Conservation (phyloP, 2,797 vertebrate genomes). For the Petrocephalus sullivani region DNA sequence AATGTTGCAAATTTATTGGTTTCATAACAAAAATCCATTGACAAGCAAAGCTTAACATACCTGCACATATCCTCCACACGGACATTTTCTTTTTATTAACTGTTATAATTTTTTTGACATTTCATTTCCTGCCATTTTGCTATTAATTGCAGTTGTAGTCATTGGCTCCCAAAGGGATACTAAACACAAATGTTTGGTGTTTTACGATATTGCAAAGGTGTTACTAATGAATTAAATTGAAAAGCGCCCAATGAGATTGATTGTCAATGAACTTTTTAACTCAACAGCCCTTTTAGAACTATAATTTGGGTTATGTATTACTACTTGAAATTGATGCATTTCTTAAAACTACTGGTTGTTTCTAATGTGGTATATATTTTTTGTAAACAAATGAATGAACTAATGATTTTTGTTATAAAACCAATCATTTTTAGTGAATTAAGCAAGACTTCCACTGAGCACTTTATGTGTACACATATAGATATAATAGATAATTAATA, state of each 20-base stretch:
- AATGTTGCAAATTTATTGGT: neutral
- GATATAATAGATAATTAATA: slow-evolving; percentile 1
- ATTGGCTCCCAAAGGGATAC: neutral
- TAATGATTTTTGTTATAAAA: neutral
- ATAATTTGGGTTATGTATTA: neutral
- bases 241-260: neutral
- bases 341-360: neutral
- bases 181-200: neutral
- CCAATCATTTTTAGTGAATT: neutral
- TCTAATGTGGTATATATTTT: too few species aligned
- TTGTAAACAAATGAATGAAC: neutral
- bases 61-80: neutral
- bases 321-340: neutral
- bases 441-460: neutral
- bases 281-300: neutral
- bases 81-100: neutral
- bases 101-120: neutral
- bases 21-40: neutral
- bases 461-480: neutral
- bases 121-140: neutral
- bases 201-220: neutral
- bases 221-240: neutral
- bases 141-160: neutral
- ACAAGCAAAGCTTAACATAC: neutral
- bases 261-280: neutral